Evolutionary conservation across 2,888 invertebrate genomes (phyloP).

Genomic region (Ecliptopera silaceata): DNA sequence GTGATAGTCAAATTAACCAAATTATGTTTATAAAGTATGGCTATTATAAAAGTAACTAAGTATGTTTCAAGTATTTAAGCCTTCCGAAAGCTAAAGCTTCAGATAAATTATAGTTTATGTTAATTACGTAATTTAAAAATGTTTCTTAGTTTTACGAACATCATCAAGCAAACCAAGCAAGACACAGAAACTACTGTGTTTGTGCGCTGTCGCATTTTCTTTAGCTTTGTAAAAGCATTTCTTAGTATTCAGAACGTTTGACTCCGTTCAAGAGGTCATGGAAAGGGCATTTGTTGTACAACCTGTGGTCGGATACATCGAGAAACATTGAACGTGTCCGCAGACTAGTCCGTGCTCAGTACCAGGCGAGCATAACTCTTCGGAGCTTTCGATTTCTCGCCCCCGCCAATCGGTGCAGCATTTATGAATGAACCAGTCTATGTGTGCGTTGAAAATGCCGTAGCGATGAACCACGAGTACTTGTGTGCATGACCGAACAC

Average conservation of each 20-base stretch:
- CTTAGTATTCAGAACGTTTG: background rate
- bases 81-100: background rate
- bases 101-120: too few relatives aligned
- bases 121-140: too few relatives aligned
- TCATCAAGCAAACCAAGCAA: too few relatives aligned
- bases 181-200: too few relatives aligned
- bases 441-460: slow-evolving; percentile 55
- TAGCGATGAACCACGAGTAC: slow-evolving; percentile 36
- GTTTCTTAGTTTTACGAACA: too few relatives aligned
- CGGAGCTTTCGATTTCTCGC: slow-evolving; percentile 57
- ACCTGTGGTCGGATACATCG: slow-evolving; percentile 42
- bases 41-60: background rate
- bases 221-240: background rate
- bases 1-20: slow-evolving; percentile 60
- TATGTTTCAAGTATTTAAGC: background rate
- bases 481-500: slow-evolving; percentile 62
- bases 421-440: slow-evolving; percentile 62
- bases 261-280: background rate
- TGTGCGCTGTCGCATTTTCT: too few relatives aligned
- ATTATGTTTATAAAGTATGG: slow-evolving; percentile 5
- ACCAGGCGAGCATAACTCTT: slow-evolving; percentile 68
- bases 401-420: slow-evolving; percentile 59
- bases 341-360: slow-evolving; percentile 62
- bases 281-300: slow-evolving; percentile 13
- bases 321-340: slow-evolving; percentile 71